A percentile compares a stretch with the other conserved stretches of the same genome.
Conservation (phyloP, 2,113 vertebrate genomes). For the Pelodiscus sinensis region DNA sequence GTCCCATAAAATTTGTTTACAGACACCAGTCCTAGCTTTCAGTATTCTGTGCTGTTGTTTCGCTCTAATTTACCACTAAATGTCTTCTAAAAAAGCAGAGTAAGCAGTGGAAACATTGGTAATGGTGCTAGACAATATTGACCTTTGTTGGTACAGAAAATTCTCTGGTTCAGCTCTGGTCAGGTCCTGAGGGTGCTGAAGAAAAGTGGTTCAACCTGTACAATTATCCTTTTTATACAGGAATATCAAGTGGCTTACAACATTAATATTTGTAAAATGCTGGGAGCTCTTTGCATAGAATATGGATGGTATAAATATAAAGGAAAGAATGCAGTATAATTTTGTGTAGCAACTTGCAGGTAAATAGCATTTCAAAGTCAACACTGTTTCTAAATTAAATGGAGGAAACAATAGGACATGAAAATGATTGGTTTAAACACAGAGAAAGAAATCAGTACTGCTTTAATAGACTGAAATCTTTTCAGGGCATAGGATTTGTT, state of each 20-base stretch:
- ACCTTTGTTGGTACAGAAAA: too few species aligned
- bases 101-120: too few species aligned
- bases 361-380: not conserved
- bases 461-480: not conserved
- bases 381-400: not conserved
- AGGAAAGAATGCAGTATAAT: not conserved
- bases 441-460: not conserved
- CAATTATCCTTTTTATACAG: not conserved
- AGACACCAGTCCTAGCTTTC: too few species aligned
- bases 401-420: not conserved
- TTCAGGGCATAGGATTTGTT: not conserved
- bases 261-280: not conserved
- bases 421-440: fast-evolving
- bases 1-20: too few species aligned
- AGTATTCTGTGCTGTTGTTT: too few species aligned
- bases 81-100: too few species aligned
- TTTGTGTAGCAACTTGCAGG: not conserved
- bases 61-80: too few species aligned
- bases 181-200: too few species aligned
- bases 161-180: too few species aligned
- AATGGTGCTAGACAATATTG: too few species aligned
- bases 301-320: not conserved
- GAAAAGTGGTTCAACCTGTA: too few species aligned
- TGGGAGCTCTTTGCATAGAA: not conserved
- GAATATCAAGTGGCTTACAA: not conserved